phyloP scores from a whole-genome alignment of 1,140 invertebrate species.

The Oppia nitens region DNA sequence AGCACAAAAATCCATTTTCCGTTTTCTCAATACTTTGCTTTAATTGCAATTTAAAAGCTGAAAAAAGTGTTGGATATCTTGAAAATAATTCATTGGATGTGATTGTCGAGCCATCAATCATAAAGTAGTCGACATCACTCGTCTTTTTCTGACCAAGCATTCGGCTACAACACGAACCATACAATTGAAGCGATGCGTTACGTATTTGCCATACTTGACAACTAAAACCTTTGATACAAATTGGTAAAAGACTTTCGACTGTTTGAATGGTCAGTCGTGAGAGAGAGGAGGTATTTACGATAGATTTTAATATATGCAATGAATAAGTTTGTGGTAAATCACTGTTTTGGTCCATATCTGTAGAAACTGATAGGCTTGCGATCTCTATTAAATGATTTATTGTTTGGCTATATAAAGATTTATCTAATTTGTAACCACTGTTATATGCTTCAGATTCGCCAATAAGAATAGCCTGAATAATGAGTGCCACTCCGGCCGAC shows the following conservation, averaged over 20 bases:
- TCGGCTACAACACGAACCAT: constrained; percentile 3
- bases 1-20: not conserved
- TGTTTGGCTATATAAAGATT: constrained; percentile 1
- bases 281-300: constrained; percentile 1
- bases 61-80: constrained; percentile 2
- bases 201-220: not conserved
- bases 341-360: not conserved
- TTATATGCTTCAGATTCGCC: constrained; percentile 6
- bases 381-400: not conserved
- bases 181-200: constrained; percentile 8
- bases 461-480: constrained; percentile 7
- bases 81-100: constrained; percentile 5
- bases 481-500: constrained; percentile 9
- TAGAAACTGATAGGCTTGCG: not conserved
- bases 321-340: constrained; percentile 10
- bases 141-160: constrained; percentile 8
- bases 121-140: not conserved
- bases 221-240: constrained; percentile 7
- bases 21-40: not conserved
- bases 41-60: not conserved
- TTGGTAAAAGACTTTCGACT: constrained; percentile 2
- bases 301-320: constrained; percentile 3
- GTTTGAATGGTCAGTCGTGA: not conserved
- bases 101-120: not conserved
- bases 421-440: not conserved